Conservation (phyloP, 2,113 vertebrate genomes). For the Oostethus manadensis region DNA sequence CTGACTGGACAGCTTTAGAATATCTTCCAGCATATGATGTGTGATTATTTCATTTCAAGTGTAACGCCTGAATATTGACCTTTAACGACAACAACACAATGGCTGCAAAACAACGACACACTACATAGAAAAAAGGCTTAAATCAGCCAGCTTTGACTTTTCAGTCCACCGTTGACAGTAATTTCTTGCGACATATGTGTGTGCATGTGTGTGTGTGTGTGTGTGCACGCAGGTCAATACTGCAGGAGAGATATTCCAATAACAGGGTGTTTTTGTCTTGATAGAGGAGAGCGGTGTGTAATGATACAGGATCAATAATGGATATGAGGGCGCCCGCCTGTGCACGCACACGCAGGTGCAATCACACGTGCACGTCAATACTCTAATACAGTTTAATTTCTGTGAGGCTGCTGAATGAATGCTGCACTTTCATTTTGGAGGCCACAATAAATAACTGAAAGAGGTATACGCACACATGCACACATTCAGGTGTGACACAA, state of each 20-base stretch:
- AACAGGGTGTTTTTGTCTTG: constrained; percentile 55
- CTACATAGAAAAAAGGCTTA: not conserved
- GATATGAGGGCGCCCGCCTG: constrained; percentile 33
- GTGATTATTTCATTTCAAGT: not conserved
- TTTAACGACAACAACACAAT: not conserved
- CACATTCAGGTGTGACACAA: not conserved
- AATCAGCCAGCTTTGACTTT: not conserved
- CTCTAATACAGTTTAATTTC: constrained; percentile 36
- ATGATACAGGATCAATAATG: constrained; percentile 59
- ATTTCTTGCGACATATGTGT: constrained; percentile 51
- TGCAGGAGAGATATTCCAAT: constrained; percentile 49
- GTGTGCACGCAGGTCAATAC: constrained; percentile 23
- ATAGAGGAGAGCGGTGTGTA: constrained; percentile 49
- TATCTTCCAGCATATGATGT: not conserved
- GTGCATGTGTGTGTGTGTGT: constrained; percentile 25
- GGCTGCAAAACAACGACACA: not conserved
- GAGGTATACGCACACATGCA: not conserved
- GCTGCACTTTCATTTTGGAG: constrained; percentile 24
- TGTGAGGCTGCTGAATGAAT: constrained; percentile 23
- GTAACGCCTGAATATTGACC: not conserved
- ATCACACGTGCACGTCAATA: constrained; percentile 17
- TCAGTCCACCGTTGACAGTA: too few species aligned
- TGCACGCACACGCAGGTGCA: constrained; percentile 14
- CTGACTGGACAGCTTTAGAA: not conserved
- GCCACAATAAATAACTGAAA: constrained; percentile 24